Base-by-base conservation (phyloP, 2,797 vertebrate genomes). In the Silurus lanzhouensis region DNA sequence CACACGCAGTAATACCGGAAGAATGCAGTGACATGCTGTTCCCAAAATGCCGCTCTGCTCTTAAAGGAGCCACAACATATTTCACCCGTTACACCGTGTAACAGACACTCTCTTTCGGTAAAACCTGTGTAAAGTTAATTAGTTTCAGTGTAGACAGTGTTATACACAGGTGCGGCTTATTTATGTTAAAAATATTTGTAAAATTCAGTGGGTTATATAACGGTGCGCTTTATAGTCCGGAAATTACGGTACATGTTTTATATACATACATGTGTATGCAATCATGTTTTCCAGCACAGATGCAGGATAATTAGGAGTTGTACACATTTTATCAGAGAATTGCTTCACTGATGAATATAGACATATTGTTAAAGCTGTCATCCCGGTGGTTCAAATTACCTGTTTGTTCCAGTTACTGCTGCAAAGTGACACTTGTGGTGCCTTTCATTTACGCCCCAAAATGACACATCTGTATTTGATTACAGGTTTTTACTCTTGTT, bases 351-450 rank as follows among this genome's bases (percentile, higher is more conserved):
- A 86, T 86, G 71, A 85, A 86, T 86, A 79, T 86, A 81, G 83
- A 81, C 85, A 87, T 74, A 82, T 88, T 89, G 86, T 90, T 90
- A 77, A 72, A 88, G 84, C 86, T 90, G 79, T 85, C 75, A 82
- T 78, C 55, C 71, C 85, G 31, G 76, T 85, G 66, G 57, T 84
- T 90, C 83, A 89, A 90, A 92, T 90, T 90, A 87, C 86, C 89
- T 89, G 87, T 90, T 88, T 92, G 91, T 81, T 88, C 25, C 87
- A 91, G 89, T 92, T 87, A 86, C 89, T 88, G 77, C 87, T 66
- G 84, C 84, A 76, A 82, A 85, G 84, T 85, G 81, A 81, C 58
- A 46, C 76, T 87, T 78, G 83, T 46, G 86, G 83, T 83, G 79
- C 27, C 83, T 80, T 85, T 91, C 89, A 88, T 89, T 83, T 87